Evolutionary conservation across 2,888 invertebrate genomes (phyloP), one percentile per base, ranked within the genome.

Genomic region (Spilosoma lubricipeda): DNA sequence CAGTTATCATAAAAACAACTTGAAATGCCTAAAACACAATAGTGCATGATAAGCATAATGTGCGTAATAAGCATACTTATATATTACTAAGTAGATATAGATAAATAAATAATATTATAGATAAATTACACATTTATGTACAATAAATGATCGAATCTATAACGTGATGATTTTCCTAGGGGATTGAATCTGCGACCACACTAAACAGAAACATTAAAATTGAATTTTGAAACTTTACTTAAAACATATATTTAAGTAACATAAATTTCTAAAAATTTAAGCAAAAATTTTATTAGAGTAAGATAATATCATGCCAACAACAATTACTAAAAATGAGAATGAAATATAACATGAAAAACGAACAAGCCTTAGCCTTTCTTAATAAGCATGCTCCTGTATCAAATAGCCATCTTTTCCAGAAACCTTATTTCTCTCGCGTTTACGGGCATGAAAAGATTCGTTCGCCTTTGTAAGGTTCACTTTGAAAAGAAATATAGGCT

Each of bases 381-480:
- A 52, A 23, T 36, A 59, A 30, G 23, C 33, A 39, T 59, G 2
- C 33, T 67, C 30, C 20, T 56, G 48, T 59, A 56, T 59, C 66
- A 39, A 70, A 70, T 42, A 63, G 20, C 45, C 27, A 42, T 72
- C 30, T 72, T 42, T 42, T 68, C 33, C 30, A 68, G 33, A n/a
- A 52, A 72, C 30, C 66, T 20, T 56, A 67, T 42, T 56, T 20
- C 67, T 23, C 36, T 13, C 52, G n/a, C 27, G 56, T 64, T 67
- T 70, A 71, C 45, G 39, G 39, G 36, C 39, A 52, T 36, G 36
- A 52, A 63, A 68, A 56, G 72, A 80, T 74, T 56, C 75, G 52
- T 72, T 71, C 63, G 74, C 72, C 72, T 82, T 79, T 77, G 74
- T 69, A 67, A 64, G 75, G 36, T 75, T 42, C n/a, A 56, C 72